Evolutionary conservation across 2,113 vertebrate genomes (phyloP), one percentile per base, ranked within the genome.

Genomic region (Ochotona curzoniae): DNA sequence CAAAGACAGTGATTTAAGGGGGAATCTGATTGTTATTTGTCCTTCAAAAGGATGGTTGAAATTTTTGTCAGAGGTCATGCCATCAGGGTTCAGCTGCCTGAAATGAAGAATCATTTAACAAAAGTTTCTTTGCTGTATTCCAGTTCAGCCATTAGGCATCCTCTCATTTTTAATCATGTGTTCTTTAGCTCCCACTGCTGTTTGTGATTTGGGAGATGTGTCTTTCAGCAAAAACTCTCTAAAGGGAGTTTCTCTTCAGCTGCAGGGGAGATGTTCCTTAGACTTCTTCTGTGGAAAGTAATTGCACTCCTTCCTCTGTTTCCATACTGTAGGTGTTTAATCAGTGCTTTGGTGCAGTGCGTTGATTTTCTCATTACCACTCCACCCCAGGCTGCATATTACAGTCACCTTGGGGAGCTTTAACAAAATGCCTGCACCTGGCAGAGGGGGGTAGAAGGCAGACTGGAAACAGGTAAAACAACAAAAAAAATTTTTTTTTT

Each of bases 241-340:
- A 26, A 47, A 80, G 35, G 32, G 44, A 35, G 20, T n/a, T 69
- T 32, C 35, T 73, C 63, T 32, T 60, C 69, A 32, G 17, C 15
- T 66, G 25, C 13, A 20, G 30, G 64, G 28, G 26, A 67, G 2
- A 20, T 11, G 5, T 79, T 83, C 20, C 79, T 35, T 44, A n/a
- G 83, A 30, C 32, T 74, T 86, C 75, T 57, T 51, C 66, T 25
- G 69, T 8, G 2, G 25, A 86, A 87, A 63, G n/a, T 70, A 64
- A 1, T 38, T 38, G 74, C 23, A 14, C 2, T 3, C 17, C 30
- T 32, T 0, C 1, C 23, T 25, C 23, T 11, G 47, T 17, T 57
- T 81, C 28, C 84, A 8, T 49, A 61, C 85, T 54, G 38, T n/a
- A 94, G 74, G 21, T 79, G 28, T 86, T 93, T 79, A 30, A 54